Evolutionary conservation across 2,888 invertebrate species (phyloP), one percentile per base, ranked within the genome.

Genomic region (Palloptera scutellata): DNA sequence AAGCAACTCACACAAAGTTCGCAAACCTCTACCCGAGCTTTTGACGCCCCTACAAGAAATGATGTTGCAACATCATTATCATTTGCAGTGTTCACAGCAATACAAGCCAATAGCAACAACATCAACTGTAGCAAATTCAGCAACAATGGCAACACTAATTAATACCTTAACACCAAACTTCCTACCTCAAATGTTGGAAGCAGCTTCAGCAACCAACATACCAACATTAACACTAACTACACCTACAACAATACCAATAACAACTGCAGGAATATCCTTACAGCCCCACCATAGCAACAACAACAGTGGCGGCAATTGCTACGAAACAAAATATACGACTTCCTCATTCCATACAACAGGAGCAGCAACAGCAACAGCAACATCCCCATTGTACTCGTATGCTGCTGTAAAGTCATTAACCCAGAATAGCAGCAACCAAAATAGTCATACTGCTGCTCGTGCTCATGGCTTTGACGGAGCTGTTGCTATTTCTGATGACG

Each of bases 1-100:
- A 9, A 62, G 8, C 58, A 64, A 20, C 40, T 13, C 15, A 11
- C 63, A 60, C 60, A 68, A 70, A 70, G 55, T 60, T 60, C 78
- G 74, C 74, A 52, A 30, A 68, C n/a, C 61, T 53, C 41, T 58
- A 30, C 13, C 75, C 58, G 81, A 81, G 65, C 76, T 81, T 68
- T 67, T 81, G 70, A 76, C 79, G 72, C 80, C 81, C 43, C 64
- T 81, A 72, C 81, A 80, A 67, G 81, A 79, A 76, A 73, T 81
- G 62, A 76, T 80, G 79, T 74, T 80, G 61, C 79, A 79, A 66
- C 78, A 77, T 70, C 78, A 77, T 66, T 74, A 76, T 72, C 77
- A 75, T 30, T 71, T 77, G 43, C 80, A 79, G 11, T 70, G 74
- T n/a, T 72, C 17, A 12, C 53, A 53, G 30, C 17, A 55, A 58